Base-by-base conservation (phyloP, 2,888 invertebrate genomes). In the Heteropelma amictum region DNA sequence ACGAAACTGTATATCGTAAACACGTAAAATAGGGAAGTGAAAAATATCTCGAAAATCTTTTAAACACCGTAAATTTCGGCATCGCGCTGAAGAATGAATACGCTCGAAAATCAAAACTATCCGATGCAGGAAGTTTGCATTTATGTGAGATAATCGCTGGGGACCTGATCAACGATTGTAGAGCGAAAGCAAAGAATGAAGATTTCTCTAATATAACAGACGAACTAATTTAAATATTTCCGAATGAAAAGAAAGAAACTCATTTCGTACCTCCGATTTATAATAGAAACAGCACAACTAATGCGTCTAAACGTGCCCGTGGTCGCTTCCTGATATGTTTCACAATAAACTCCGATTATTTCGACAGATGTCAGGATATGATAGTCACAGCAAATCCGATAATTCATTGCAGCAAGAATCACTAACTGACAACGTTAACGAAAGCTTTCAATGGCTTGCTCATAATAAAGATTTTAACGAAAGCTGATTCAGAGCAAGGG, bases 381-480 rank as follows among this genome's bases (percentile, higher is more conserved):
- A 28, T 6, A 30, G 12, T 17, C 30, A 4, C 14, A 30, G 6
- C 3, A 51, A 30, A 17, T 28, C 30, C 10, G 0, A 14, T n/a
- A 30, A 30, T 7, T 10, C 30, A 30, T 30, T 10, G 8, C 7
- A 17, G 19, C 6, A 51, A 33, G 17, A 12, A 53, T n/a, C 51
- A n/a, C 2, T 53, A 33, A 0, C 17, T 33, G 53, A 65, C 14
- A 42, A 45, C 8, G 64, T 30, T 21, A 42, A 65, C 14, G 42
- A 65, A 40, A 65, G 64, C 14, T 53, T 65, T 5, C 53, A 42
- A 42, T 65, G 64, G 64, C 64, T 53, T n/a, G 42, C 53, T 10
- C 33, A 65, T 3, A 54, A 65, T 33, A 53, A 53, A 21, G 30
- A 65, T n/a, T 53, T 42, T 14, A 53, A 42, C 12, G 42, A 65